Evolutionary conservation across 1,140 invertebrate genomes (phyloP), one percentile per base, ranked within the genome.

Genomic region (Maconellicoccus hirsutus): DNA sequence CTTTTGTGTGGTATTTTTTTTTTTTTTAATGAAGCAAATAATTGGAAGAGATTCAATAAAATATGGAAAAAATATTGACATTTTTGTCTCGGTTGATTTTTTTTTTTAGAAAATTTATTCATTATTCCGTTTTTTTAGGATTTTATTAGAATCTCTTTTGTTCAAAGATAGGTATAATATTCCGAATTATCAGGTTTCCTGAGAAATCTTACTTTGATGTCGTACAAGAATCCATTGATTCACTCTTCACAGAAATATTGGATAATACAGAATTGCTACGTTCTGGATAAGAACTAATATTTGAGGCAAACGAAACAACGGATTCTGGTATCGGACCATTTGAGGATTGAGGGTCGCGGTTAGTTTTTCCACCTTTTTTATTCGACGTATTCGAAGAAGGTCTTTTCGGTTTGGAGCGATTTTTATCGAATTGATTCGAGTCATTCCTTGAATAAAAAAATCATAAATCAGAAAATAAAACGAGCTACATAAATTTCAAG

Each of bases 231-330:
- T 52, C 42, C 42, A 52, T 52, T 3, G 71, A 29, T 22, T 70
- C 71, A 39, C 63, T 38, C 33, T 70, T 27, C 39, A 70, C 19
- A 33, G 61, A 70, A 7, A 72, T n/a, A 26, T 25, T 26, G 22
- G 61, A 66, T 25, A 25, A 19, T 23, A 26, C 21, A 16, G 61
- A 66, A 66, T 66, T 66, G 8, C 22, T 66, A 14, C 61, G 21
- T 26, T 66, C 61, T 14, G 61, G 61, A 66, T 66, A 66, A 10
- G 61, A 12, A 22, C 2, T 66, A 22, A 23, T 16, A 26, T 23
- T 66, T 12, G 61, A 66, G 1, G 61, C 61, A 16, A 66, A 66
- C 19, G 61, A 23, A 23, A 26, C 61, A 2, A 26, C 21, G 8
- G 61, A 4, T 25, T 66, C 61, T 3, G 61, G 25, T 8, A 52